Percentiles rank a stretch among this genome's conserved stretches.
Conservation (phyloP, 2,797 vertebrate species). For the Squalus acanthias region DNA sequence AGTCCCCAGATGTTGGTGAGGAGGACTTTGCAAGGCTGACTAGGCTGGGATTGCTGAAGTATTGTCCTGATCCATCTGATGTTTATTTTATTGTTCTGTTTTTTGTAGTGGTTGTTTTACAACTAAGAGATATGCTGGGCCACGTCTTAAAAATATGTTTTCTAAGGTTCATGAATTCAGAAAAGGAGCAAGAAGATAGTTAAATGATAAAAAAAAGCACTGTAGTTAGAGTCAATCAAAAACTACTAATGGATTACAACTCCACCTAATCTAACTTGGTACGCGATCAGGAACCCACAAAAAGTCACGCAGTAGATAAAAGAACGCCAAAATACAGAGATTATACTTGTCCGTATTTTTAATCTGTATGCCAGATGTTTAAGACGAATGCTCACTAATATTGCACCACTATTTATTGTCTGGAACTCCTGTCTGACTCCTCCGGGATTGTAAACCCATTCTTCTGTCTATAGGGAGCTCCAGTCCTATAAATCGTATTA, state of each 20-base stretch:
- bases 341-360: background rate
- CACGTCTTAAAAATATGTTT: background rate
- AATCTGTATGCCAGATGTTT: background rate
- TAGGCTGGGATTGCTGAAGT: background rate
- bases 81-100: background rate
- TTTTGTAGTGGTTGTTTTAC: background rate
- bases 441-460: background rate
- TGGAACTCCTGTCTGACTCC: background rate
- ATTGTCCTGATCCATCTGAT: background rate
- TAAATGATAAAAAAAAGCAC: background rate
- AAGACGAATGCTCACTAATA: background rate
- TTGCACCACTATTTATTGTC: background rate
- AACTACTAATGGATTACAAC: background rate
- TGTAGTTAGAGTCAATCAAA: background rate
- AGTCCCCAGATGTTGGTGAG: too few relatives aligned
- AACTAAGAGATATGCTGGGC: background rate
- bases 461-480: background rate
- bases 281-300: background rate
- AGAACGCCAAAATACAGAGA: background rate
- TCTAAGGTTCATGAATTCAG: background rate
- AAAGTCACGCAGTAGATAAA: background rate
- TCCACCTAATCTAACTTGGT: background rate
- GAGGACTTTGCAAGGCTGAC: background rate
- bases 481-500: background rate
- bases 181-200: background rate